phyloP scores from a whole-genome alignment of 2,797 vertebrate genomes.

The Bryconaethiops microstoma region DNA sequence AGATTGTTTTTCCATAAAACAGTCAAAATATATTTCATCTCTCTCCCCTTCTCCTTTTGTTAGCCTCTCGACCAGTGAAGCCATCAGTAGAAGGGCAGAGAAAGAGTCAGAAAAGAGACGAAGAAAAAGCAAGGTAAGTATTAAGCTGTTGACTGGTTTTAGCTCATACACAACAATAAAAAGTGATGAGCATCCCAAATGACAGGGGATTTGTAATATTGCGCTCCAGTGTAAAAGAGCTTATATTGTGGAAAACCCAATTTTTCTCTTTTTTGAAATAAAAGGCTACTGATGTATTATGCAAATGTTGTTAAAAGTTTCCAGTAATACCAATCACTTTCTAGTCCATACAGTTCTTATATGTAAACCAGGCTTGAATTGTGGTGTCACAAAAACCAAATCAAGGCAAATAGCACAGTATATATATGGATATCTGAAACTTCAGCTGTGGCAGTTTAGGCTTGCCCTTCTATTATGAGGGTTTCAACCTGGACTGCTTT shows the following conservation, averaged over 20 bases:
- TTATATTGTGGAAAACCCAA: conserved; percentile 1
- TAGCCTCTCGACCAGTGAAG: conserved; percentile 58
- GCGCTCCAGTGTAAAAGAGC: conserved; percentile 42
- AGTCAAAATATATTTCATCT: conserved; percentile 98
- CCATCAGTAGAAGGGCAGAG: conserved; percentile 39
- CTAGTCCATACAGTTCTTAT: no score
- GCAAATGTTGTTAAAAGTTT: no score
- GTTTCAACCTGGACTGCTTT: not conserved
- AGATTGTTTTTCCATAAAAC: conserved; percentile 99
- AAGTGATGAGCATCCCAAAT: conserved; percentile 40
- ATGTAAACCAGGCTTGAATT: not conserved
- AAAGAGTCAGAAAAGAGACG: conserved; percentile 36
- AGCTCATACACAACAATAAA: conserved; percentile 41
- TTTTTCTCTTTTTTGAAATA: no score
- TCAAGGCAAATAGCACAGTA: no score
- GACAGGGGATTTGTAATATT: conserved; percentile 50
- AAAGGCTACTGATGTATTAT: no score
- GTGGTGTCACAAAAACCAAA: not conserved
- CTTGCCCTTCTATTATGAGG: not conserved
- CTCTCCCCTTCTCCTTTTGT: conserved; percentile 63
- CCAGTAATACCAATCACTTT: no score
- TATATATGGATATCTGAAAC: no score
- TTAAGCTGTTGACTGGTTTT: conserved; percentile 43
- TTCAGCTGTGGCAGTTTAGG: not conserved
- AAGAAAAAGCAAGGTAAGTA: conserved; percentile 38